These are phyloP conservation scores for Thumatha senex DNA, from an alignment of 2,888 invertebrate species.

Conservation along the genomic window DNA sequence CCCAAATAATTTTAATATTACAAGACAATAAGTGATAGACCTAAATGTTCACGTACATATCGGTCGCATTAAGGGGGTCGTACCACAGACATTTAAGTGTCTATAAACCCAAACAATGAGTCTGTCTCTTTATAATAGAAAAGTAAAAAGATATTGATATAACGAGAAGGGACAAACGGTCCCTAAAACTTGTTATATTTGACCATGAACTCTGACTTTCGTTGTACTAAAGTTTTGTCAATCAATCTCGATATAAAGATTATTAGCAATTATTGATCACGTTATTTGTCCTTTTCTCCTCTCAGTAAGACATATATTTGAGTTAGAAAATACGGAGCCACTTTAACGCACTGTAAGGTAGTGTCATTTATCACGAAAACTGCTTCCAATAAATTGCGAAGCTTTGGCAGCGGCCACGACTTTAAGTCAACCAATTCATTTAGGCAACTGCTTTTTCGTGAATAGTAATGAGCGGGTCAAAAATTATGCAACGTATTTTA, in stretches of 20 bases:
- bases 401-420: conserved; percentile 1
- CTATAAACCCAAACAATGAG: conserved; percentile 39
- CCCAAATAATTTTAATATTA: too few species aligned
- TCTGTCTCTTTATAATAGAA: conserved; percentile 49
- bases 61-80: conserved; percentile 34
- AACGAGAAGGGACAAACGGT: conserved; percentile 46
- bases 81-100: conserved; percentile 33
- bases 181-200: conserved; percentile 49
- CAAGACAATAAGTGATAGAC: too few species aligned
- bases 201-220: conserved; percentile 52
- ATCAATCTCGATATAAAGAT: conserved; percentile 19
- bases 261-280: conserved; percentile 12
- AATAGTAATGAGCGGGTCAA: neutral
- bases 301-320: neutral
- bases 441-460: neutral
- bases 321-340: neutral
- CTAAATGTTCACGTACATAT: conserved; percentile 30
- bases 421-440: conserved; percentile 2
- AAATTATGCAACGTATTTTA: neutral
- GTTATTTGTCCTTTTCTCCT: conserved; percentile 5
- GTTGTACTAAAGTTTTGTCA: conserved; percentile 37
- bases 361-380: conserved; percentile 6
- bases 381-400: conserved; percentile 6
- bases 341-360: conserved; percentile 3
- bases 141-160: conserved; percentile 54